Conservation (phyloP, 2,797 vertebrate species). For the Scleropages formosus region DNA sequence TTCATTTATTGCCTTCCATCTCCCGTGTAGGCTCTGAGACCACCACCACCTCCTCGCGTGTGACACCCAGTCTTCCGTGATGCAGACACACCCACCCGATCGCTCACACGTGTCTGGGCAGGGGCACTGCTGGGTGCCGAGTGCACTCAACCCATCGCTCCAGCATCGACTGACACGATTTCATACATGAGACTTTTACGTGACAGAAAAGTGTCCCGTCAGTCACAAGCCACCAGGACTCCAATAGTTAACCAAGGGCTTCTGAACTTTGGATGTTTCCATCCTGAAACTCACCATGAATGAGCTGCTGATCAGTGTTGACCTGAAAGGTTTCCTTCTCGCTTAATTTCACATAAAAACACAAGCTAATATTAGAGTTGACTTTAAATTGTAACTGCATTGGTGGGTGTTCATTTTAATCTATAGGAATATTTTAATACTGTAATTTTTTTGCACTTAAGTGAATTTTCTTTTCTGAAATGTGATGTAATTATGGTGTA, state of each 20-base stretch:
- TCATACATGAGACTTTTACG: too few species aligned
- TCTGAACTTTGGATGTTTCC: too few species aligned
- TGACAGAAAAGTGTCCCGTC: too few species aligned
- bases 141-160: too few species aligned
- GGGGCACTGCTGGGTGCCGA: not conserved
- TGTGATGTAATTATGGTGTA: not conserved
- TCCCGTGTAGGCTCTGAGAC: constrained; percentile 60
- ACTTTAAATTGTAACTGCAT: not conserved
- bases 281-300: too few species aligned
- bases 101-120: not conserved
- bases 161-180: too few species aligned
- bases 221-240: too few species aligned
- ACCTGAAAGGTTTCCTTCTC: too few species aligned
- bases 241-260: too few species aligned
- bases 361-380: not conserved
- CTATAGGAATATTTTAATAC: not conserved
- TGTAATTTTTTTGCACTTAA: too few species aligned
- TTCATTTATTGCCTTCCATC: not conserved
- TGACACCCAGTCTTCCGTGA: constrained; percentile 41
- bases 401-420: not conserved
- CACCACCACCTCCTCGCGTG: constrained; percentile 57
- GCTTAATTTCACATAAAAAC: too few species aligned
- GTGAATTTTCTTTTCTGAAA: not conserved
- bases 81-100: not conserved
- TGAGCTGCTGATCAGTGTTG: too few species aligned